Evolutionary conservation across 2,113 vertebrate genomes (phyloP), one percentile per base, ranked within the genome.

Genomic region (Poecilia latipinna): DNA sequence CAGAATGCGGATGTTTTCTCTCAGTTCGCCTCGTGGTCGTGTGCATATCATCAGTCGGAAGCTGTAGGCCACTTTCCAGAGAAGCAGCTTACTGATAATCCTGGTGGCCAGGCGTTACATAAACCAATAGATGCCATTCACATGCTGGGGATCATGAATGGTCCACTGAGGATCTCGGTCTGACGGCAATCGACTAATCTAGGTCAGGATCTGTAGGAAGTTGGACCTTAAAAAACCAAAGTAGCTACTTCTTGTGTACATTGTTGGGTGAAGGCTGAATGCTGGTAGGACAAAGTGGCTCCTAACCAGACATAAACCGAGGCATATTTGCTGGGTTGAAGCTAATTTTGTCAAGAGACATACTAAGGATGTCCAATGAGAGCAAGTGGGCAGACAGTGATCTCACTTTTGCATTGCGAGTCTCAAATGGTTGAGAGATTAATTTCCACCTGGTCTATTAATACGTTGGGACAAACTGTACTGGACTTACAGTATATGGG

Each of bases 61-160:
- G 33, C 33, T 17, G 15, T 10, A 17, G n/a, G 72, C 89, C 61
- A 57, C 57, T 78, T 74, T 74, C 70, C 29, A 60, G 76, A 61
- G 70, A 86, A 90, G 88, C 78, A 31, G 88, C 82, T 93, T 91
- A 93, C 44, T 19, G 77, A 37, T 93, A 93, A 94, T 93, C 88
- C 70, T 24, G 12, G 17, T 44, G 68, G 68, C 73, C 72, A 54
- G 37, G 48, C 44, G 77, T 91, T 90, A 85, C 42, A 63, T 90
- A 88, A 92, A 82, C 12, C 1, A 35, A 42, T 42, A 66, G 29
- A 44, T 13, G 31, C 26, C 15, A 26, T 51, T 28, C 33, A 1
- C 54, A 69, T 37, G 1, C 74, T 67, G 63, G 70, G 69, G 65
- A 44, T 79, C 78, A 79, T 85, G 84, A 87, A 86, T 82, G 79